Evolutionary conservation across 2,797 vertebrate species (phyloP), one percentile per base, ranked within the genome.

Genomic region (Podarcis lilfordi): DNA sequence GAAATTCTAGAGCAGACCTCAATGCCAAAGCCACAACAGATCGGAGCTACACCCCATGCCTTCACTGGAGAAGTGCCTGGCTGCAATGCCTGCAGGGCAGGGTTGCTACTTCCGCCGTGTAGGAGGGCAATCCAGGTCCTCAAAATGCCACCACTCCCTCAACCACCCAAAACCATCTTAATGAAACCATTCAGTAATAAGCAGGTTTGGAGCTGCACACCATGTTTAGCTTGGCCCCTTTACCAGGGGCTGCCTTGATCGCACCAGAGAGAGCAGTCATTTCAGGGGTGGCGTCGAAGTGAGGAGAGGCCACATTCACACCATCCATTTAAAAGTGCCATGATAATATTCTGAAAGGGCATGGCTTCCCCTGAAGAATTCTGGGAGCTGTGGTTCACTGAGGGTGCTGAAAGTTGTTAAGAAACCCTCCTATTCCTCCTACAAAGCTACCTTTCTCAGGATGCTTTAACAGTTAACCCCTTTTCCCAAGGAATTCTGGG

Each of bases 1-100:
- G 83, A 95, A 96, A 94, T 93, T 86, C 86, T 92, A 95, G 89
- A 93, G 86, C 0, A 0, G 88, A 50, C 1, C 1, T 69, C 8
- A 37, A 75, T 93, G 94, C 94, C 95, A 95, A 90, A 92, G 88
- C 93, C 91, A 0, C 94, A 94, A 86, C 11, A 0, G 87, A 92
- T 84, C 72, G 0, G 27, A 94, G 89, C 92, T 93, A 86, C 90
- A 45, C 94, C 93, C 90, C 88, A 8, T 93, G 92, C 93, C 92
- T 94, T 80, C 71, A 77, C 93, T 92, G 93, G 91, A 93, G 80
- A 10, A 85, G 40, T 83, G 88, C 92, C 88, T 15, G 0, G 83
- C 71, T 4, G 0, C 81, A 80, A 50, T 3, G 83, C 0, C 1
- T 66, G 79, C 91, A 87, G 79, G 72, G 89, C 3, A 79, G 15